A percentile compares a stretch with the other conserved stretches of the same genome.
Evolutionary conservation across 2,797 vertebrate species (phyloP).

Genomic region (Phoebastria nigripes): DNA sequence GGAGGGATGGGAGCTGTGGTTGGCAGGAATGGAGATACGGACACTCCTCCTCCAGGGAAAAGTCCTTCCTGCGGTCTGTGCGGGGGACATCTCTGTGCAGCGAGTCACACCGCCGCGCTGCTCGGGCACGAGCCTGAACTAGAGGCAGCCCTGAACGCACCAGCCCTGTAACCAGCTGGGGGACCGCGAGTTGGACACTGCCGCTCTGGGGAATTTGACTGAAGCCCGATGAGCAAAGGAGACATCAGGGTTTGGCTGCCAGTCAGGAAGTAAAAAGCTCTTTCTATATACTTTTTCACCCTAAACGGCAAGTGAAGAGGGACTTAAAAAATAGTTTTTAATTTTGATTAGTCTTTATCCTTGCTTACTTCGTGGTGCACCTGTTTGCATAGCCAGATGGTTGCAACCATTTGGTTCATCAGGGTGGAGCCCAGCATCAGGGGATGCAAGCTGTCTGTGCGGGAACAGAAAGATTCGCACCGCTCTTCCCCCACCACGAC

Average conservation of each 20-base stretch:
- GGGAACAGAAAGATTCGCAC: background rate
- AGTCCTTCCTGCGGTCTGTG: background rate
- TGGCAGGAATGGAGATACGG: background rate
- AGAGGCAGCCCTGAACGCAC: background rate
- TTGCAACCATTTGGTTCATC: background rate
- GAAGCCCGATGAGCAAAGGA: background rate
- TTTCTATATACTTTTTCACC: background rate
- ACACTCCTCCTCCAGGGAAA: background rate
- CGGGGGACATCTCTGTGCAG: background rate
- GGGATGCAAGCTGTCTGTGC: background rate
- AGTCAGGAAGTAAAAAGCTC: background rate
- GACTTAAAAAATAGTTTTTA: background rate
- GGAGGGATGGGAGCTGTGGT: background rate
- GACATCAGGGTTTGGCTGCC: background rate
- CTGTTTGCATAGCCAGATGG: background rate
- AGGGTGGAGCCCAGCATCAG: background rate
- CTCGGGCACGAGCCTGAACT: background rate
- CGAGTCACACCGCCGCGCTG: background rate
- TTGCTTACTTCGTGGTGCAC: background rate
- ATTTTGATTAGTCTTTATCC: background rate
- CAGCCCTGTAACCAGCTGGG: background rate
- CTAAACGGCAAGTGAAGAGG: background rate
- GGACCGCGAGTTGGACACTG: accelerated
- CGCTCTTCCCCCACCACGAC: background rate
- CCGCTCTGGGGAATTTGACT: background rate